Evolutionary conservation across 1,140 invertebrate genomes (phyloP), one percentile per base, ranked within the genome.

Genomic region (Bombus soroeensis): DNA sequence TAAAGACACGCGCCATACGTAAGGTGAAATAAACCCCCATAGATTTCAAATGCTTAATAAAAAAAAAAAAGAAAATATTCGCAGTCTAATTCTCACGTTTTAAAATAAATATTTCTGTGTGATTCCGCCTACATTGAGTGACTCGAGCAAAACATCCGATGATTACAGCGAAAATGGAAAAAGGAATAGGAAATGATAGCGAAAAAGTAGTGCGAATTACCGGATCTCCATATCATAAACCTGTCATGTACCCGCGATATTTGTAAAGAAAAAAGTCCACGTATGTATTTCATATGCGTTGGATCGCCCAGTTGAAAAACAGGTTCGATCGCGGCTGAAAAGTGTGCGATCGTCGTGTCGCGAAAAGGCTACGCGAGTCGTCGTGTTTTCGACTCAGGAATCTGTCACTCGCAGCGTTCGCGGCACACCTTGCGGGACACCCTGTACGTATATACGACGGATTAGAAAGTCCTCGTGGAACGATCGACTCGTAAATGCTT

Each of bases 401-500:
- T 85, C 83, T 85, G 77, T 85, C 70, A 79, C 39, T 64, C 13
- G 59, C 53, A 39, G 77, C 57, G 71, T 76, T 76, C 78, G 77
- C 86, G 77, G 79, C 72, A 80, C 77, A 82, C 75, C 68, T 82
- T 72, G 57, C 77, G 43, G 15, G 83, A 85, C 75, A 84, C 76
- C 75, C 83, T 81, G 77, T 85, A 81, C n/a, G 71, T 85, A 57
- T 86, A 75, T 89, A 87, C 88, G 81, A 22, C 78, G 80, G 83
- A 90, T 90, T 90, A 90, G 89, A 90, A 90, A 90, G 89, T 90
- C 86, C 71, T 79, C 83, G 84, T 66, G 81, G 87, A 88, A 90
- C 86, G 86, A 90, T 90, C 76, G 59, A 79, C 79, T 87, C 89
- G 89, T 76, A 80, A 90, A 81, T 82, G 85, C 82, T 90, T 87